Conservation (phyloP, 2,888 invertebrate species). For the Galerucella calmariensis region DNA sequence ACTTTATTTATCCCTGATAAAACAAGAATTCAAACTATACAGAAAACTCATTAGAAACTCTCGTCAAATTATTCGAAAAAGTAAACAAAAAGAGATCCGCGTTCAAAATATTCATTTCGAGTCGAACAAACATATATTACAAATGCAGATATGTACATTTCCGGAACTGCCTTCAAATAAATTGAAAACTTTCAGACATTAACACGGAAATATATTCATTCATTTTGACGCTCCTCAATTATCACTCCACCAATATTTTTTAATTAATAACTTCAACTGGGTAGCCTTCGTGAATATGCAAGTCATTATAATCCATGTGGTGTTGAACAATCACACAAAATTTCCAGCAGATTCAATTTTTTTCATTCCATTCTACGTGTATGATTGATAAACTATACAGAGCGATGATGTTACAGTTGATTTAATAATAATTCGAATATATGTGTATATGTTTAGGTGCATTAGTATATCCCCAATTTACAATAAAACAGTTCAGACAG, state of each 20-base stretch:
- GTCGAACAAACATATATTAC: background rate
- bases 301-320: background rate
- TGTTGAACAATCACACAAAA: too few species aligned
- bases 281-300: background rate
- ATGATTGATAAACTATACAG: too few species aligned
- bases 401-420: background rate
- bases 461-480: slow-evolving; percentile 24
- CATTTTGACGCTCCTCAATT: slow-evolving; percentile 3
- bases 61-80: background rate
- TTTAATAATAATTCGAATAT: slow-evolving; percentile 25
- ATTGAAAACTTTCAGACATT: slow-evolving; percentile 9
- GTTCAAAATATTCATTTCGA: background rate
- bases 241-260: background rate
- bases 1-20: too few species aligned
- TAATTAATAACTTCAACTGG: slow-evolving; percentile 6
- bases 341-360: too few species aligned
- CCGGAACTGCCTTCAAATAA: slow-evolving; percentile 3
- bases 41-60: too few species aligned
- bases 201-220: slow-evolving; percentile 7
- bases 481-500: slow-evolving; percentile 33
- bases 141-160: slow-evolving; percentile 4
- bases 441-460: slow-evolving; percentile 30
- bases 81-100: background rate
- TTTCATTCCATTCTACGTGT: too few species aligned
- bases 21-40: too few species aligned